Conservation (phyloP, 1,140 invertebrate genomes). For the Brachionus asplanchnoidis region DNA sequence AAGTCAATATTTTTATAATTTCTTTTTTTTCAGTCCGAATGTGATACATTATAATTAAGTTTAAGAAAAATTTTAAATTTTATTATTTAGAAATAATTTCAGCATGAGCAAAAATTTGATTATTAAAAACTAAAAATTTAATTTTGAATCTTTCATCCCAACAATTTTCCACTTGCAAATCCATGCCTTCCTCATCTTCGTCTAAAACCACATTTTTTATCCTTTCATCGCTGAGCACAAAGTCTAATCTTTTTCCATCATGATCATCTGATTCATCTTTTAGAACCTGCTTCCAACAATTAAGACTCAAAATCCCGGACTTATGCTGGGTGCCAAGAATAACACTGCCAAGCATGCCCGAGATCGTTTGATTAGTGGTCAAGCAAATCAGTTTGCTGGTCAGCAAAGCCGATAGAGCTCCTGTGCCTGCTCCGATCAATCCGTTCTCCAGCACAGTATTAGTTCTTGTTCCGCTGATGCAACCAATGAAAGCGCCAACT, state of each 20-base stretch:
- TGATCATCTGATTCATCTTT: neutral
- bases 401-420: neutral
- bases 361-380: neutral
- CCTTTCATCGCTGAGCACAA: neutral
- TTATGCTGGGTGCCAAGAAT: neutral
- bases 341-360: neutral
- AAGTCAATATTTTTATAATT: no score
- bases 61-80: neutral
- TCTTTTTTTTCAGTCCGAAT: no score
- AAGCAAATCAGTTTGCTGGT: neutral
- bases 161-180: neutral
- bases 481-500: neutral
- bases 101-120: neutral
- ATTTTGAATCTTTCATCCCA: constrained; percentile 10
- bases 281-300: neutral
- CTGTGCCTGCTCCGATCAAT: neutral
- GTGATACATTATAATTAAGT: no score
- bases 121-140: neutral
- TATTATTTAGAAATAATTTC: neutral
- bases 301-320: neutral
- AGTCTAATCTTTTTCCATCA: neutral
- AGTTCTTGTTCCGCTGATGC: neutral
- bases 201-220: neutral
- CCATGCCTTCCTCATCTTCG: neutral
- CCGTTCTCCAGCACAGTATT: neutral